phyloP scores from a whole-genome alignment of 2,888 invertebrate genomes.

The Nymphalis urticae region DNA sequence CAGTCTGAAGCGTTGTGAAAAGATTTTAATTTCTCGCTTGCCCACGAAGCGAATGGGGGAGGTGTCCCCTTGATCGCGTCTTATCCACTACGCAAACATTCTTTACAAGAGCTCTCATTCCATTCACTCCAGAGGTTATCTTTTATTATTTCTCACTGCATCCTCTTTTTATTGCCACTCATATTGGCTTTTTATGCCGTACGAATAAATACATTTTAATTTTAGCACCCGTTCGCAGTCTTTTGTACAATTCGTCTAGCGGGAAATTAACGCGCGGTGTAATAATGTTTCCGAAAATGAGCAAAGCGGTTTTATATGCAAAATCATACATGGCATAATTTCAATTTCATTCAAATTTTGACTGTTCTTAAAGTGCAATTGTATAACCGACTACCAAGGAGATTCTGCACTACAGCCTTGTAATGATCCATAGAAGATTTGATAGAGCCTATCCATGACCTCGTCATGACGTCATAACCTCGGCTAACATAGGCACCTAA shows the following conservation, averaged over 20 bases:
- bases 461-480: too few species aligned
- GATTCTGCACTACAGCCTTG: too few species aligned
- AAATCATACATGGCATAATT: conserved; percentile 19
- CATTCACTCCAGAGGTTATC: conserved; percentile 79
- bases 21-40: conserved; percentile 70
- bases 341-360: not conserved
- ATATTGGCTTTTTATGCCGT: conserved; percentile 81
- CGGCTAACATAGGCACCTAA: too few species aligned
- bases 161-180: conserved; percentile 61
- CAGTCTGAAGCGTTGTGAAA: conserved; percentile 39
- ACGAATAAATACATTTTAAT: conserved; percentile 82
- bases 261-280: conserved; percentile 71
- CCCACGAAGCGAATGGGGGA: conserved; percentile 47
- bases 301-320: conserved; percentile 40
- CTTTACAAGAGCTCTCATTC: conserved; percentile 74
- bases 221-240: conserved; percentile 67
- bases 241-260: conserved; percentile 64
- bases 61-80: conserved; percentile 76
- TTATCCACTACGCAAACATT: conserved; percentile 80
- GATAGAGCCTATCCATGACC: too few species aligned
- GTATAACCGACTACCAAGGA: too few species aligned
- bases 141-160: conserved; percentile 62
- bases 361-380: too few species aligned
- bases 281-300: conserved; percentile 52
- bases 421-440: too few species aligned